phyloP scores from a whole-genome alignment of 2,113 vertebrate genomes.

The Smithornis capensis region DNA sequence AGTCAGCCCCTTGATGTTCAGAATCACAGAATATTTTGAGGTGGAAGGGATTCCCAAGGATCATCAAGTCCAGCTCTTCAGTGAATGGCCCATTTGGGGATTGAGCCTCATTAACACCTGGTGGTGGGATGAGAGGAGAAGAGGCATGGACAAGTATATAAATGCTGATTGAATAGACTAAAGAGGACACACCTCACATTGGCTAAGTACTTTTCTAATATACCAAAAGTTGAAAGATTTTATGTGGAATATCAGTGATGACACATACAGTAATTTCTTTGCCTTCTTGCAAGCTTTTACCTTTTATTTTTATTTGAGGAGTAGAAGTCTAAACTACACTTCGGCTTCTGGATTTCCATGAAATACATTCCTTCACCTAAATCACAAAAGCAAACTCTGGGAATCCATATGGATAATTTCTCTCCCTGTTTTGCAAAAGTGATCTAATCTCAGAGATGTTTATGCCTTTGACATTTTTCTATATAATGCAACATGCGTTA shows the following conservation, averaged over 20 bases:
- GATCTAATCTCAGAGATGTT: not conserved
- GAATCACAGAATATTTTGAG: too few species aligned
- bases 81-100: not conserved
- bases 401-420: not conserved
- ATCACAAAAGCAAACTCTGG: not conserved
- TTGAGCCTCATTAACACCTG: not conserved
- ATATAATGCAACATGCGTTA: not conserved
- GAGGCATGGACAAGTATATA: not conserved
- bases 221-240: not conserved
- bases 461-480: not conserved
- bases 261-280: not conserved
- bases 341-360: not conserved
- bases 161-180: not conserved
- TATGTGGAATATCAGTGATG: not conserved
- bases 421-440: not conserved
- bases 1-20: not conserved
- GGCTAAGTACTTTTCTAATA: not conserved
- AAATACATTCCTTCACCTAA: not conserved
- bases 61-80: not conserved
- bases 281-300: not conserved
- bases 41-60: not conserved
- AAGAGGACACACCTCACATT: not conserved
- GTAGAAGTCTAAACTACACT: not conserved
- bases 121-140: not conserved
- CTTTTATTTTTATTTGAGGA: not conserved